A percentile compares a stretch with the other conserved stretches of the same genome.
Evolutionary conservation across 2,888 invertebrate genomes (phyloP).

Genomic region (Sinohyriopsis cumingii): DNA sequence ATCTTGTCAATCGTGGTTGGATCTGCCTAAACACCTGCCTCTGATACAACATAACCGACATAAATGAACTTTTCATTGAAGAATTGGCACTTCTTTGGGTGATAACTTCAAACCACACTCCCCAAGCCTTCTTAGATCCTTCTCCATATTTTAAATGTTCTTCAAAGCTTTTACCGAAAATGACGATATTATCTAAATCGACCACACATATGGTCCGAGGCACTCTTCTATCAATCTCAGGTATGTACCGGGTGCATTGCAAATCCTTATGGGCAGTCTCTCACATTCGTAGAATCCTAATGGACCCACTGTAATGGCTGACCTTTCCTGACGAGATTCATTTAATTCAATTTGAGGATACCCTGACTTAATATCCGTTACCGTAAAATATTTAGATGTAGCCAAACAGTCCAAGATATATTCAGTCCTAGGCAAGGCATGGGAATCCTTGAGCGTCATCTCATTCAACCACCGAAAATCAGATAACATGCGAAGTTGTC

Average conservation of each 20-base stretch:
- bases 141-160: too few relatives aligned
- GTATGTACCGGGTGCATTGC: conserved; percentile 12
- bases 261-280: conserved; percentile 12
- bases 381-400: conserved; percentile 1
- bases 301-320: conserved; percentile 9
- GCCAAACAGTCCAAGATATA: conserved; percentile 9
- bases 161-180: too few relatives aligned
- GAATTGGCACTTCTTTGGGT: neutral
- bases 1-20: too few relatives aligned
- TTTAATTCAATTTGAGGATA: conserved; percentile 13
- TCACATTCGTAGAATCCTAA: conserved; percentile 10
- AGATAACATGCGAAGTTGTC: conserved; percentile 6
- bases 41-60: too few relatives aligned
- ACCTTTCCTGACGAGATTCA: neutral
- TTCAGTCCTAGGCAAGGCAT: conserved; percentile 8
- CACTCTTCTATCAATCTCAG: conserved; percentile 16
- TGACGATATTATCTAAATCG: conserved; percentile 9
- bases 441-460: conserved; percentile 3
- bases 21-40: too few relatives aligned
- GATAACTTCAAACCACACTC: conserved; percentile 2
- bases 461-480: conserved; percentile 10
- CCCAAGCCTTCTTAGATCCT: conserved; percentile 5
- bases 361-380: conserved; percentile 6
- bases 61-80: conserved; percentile 4
- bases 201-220: conserved; percentile 14